Evolutionary conservation across 2,888 invertebrate genomes (phyloP).

Genomic region (Phalangium opilio): DNA sequence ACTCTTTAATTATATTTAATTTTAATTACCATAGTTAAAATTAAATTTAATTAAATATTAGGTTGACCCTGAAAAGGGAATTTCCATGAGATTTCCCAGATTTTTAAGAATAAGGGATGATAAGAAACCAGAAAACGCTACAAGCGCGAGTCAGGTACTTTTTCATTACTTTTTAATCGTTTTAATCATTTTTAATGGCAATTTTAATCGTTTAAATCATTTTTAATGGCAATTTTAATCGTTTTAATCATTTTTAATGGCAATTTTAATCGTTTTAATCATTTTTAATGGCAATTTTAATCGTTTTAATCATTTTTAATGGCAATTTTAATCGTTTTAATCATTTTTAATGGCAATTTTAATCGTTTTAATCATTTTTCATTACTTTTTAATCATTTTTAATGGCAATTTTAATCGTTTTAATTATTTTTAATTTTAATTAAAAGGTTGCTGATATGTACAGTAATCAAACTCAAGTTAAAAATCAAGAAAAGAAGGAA

Average conservation of each 20-base stretch:
- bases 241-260: not conserved
- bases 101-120: slow-evolving; percentile 81
- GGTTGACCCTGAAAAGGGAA: slow-evolving; percentile 76
- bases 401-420: not conserved
- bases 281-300: slow-evolving; percentile 13
- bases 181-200: not conserved
- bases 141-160: slow-evolving; percentile 59
- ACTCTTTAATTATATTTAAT: not conserved
- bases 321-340: slow-evolving; percentile 7
- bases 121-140: slow-evolving; percentile 83
- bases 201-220: not conserved
- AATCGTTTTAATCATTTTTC: not conserved
- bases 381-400: not conserved
- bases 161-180: slow-evolving; percentile 7
- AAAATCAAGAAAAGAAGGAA: slow-evolving; percentile 26
- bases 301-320: too few species aligned
- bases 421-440: slow-evolving; percentile 8
- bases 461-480: slow-evolving; percentile 74
- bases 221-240: slow-evolving; percentile 13
- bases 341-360: not conserved
- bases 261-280: not conserved
- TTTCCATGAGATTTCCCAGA: slow-evolving; percentile 87
- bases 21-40: not conserved
- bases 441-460: slow-evolving; percentile 66
- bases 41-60: slow-evolving; percentile 24